Percentiles rank a stretch among this genome's conserved stretches.
These are phyloP conservation scores for Nothocercus nigrocapillus DNA, from an alignment of 2,113 vertebrate genomes.

Conservation along the genomic window DNA sequence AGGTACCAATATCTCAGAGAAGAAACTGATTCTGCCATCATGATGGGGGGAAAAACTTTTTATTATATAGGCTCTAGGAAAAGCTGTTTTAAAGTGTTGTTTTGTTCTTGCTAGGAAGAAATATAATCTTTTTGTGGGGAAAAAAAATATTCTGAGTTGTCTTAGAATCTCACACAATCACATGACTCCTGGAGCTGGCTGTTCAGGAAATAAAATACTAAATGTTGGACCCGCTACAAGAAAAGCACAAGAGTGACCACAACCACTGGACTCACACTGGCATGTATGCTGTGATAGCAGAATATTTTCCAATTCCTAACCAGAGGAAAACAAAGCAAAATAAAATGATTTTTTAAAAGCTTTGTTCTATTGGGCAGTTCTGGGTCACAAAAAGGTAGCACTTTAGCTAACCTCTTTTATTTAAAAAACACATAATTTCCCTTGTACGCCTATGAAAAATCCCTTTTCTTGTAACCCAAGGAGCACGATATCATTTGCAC, in stretches of 20 bases:
- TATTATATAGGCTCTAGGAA: not conserved
- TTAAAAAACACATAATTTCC: not conserved
- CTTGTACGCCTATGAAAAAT: not conserved
- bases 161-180: not conserved
- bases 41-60: not conserved
- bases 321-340: not conserved
- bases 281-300: not conserved
- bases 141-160: not conserved
- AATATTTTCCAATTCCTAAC: not conserved
- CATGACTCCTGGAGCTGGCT: not conserved
- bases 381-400: slow-evolving; percentile 5
- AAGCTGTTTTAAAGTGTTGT: not conserved
- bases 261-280: not conserved
- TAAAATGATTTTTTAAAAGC: not conserved
- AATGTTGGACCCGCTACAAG: not conserved
- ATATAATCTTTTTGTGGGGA: not conserved
- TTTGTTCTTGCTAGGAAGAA: not conserved
- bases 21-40: not conserved
- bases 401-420: not conserved
- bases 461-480: not conserved
- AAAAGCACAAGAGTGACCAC: not conserved
- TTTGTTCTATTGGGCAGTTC: not conserved
- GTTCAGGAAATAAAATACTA: not conserved
- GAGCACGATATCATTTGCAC: not conserved
- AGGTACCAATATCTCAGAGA: not conserved